phyloP scores from a whole-genome alignment of 1,140 invertebrate species.

The Drosophila sproati region DNA sequence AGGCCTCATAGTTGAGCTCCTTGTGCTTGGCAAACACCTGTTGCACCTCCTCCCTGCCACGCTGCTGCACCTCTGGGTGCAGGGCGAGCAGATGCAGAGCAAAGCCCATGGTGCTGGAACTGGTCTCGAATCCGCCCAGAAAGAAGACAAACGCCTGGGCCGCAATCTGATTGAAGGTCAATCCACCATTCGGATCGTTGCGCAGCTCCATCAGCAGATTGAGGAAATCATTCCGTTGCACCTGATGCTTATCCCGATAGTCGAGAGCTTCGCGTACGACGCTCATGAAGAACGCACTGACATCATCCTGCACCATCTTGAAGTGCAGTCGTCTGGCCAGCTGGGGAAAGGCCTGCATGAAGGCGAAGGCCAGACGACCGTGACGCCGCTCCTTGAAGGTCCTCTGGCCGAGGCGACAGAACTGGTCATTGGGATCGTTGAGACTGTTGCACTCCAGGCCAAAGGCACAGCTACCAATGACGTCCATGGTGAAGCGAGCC shows the following conservation, averaged over 20 bases:
- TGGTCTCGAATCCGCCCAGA: conserved; percentile 87
- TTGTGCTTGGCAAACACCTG: conserved; percentile 84
- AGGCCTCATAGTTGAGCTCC: conserved; percentile 86
- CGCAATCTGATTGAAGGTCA: conserved; percentile 73
- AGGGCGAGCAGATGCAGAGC: conserved; percentile 85
- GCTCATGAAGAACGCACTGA: conserved; percentile 85
- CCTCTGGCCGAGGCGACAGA: conserved; percentile 74
- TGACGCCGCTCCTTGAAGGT: conserved; percentile 58
- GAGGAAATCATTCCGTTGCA: conserved; percentile 86
- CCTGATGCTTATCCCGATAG: conserved; percentile 85
- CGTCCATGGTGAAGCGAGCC: conserved; percentile 86
- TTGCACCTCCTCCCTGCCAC: conserved; percentile 85
- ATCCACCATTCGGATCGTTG: conserved; percentile 51
- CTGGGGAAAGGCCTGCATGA: conserved; percentile 54
- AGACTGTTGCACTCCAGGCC: conserved; percentile 87
- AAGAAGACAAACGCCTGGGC: conserved; percentile 88
- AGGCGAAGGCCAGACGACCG: conserved; percentile 32
- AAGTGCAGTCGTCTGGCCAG: conserved; percentile 48
- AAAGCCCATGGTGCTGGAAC: conserved; percentile 84
- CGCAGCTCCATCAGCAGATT: conserved; percentile 76
- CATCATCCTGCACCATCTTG: conserved; percentile 78
- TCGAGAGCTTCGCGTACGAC: conserved; percentile 84
- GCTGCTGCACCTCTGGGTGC: conserved; percentile 85
- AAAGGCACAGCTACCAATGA: conserved; percentile 87
- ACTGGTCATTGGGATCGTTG: conserved; percentile 85